A percentile compares a stretch with the other conserved stretches of the same genome.
These are phyloP conservation scores for Ormia ochracea DNA, from an alignment of 2,888 invertebrate species.

Conservation along the genomic window DNA sequence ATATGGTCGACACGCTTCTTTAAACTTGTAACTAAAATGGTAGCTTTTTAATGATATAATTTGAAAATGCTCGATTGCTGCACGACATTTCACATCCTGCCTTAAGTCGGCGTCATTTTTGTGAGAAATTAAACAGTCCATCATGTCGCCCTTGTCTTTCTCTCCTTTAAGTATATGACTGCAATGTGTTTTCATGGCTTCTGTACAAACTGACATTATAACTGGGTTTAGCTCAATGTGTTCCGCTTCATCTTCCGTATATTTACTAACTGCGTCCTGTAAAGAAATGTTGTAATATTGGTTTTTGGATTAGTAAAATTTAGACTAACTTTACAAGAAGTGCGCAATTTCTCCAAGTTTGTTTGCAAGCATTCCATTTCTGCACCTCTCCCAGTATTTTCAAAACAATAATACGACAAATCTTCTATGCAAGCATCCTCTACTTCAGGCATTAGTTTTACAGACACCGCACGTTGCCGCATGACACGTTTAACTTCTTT, in stretches of 20 bases:
- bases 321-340: constrained; percentile 81
- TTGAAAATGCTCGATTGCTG: constrained; percentile 98
- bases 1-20: constrained; percentile 92
- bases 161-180: constrained; percentile 82
- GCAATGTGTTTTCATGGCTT: constrained; percentile 87
- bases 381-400: constrained; percentile 90
- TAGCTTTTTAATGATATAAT: constrained; percentile 94
- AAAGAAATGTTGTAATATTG: not conserved
- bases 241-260: constrained; percentile 93
- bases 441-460: constrained; percentile 95
- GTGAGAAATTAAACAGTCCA: constrained; percentile 94
- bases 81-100: constrained; percentile 88
- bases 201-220: constrained; percentile 88
- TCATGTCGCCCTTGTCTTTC: constrained; percentile 87
- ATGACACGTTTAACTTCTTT: constrained; percentile 92
- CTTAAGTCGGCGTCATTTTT: constrained; percentile 92
- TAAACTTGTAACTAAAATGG: constrained; percentile 95
- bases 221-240: constrained; percentile 93
- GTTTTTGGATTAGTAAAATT: not conserved
- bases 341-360: constrained; percentile 83
- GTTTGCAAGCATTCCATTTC: constrained; percentile 96
- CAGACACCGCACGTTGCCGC: constrained; percentile 93
- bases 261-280: constrained; percentile 83
- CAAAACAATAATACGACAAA: constrained; percentile 88
- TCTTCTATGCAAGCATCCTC: constrained; percentile 93